A percentile compares a stretch with the other conserved stretches of the same genome.
Evolutionary conservation across 2,113 vertebrate species (phyloP).

Genomic region (Ceyx melanurus): DNA sequence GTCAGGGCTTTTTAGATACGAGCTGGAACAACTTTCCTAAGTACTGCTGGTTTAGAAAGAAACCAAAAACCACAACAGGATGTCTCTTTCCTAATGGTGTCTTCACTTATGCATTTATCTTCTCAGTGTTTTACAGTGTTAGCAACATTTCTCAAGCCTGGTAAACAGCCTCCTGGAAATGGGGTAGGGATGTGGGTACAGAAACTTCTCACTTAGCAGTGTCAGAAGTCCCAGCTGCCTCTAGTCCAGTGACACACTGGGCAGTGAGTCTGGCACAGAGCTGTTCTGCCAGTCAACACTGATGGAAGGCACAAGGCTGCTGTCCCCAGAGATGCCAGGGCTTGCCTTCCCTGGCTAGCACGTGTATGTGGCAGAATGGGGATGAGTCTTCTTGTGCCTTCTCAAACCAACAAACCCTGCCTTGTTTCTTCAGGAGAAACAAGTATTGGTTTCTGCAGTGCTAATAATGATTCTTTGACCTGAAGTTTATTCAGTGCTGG

Average conservation of each 20-base stretch:
- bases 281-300: neutral
- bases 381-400: neutral
- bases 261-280: neutral
- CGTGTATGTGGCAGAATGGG: fast-evolving
- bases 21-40: neutral
- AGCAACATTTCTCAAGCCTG: neutral
- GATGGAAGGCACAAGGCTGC: neutral
- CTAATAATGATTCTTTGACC: neutral
- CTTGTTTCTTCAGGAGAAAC: neutral
- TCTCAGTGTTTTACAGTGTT: neutral
- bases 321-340: neutral
- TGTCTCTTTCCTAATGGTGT: neutral
- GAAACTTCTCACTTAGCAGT: neutral
- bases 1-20: neutral
- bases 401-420: neutral
- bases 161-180: neutral
- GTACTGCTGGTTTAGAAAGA: neutral
- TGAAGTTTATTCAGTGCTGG: neutral
- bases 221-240: neutral
- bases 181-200: neutral
- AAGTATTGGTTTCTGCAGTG: neutral
- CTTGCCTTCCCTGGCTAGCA: neutral
- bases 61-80: neutral
- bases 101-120: neutral
- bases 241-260: neutral